A percentile compares a stretch with the other conserved stretches of the same genome.
Evolutionary conservation across 2,888 invertebrate species (phyloP).

Genomic region (Phalangium opilio): DNA sequence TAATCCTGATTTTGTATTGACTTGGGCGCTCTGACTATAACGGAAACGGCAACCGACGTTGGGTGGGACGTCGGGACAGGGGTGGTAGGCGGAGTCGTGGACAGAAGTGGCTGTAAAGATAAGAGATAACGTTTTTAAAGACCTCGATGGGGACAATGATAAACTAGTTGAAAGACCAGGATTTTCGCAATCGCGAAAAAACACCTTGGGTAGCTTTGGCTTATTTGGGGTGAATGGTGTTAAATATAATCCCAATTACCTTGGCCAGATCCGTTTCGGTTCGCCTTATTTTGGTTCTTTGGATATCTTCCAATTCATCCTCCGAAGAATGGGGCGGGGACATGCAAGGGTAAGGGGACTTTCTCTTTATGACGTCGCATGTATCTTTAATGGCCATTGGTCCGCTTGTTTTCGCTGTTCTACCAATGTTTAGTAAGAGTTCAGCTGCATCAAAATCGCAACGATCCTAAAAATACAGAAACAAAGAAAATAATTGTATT

Average conservation of each 20-base stretch:
- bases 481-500: no score
- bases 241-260: neutral
- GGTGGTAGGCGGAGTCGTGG: slow-evolving; percentile 21
- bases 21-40: slow-evolving; percentile 60
- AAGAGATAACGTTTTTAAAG: slow-evolving; percentile 2
- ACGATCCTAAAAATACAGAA: slow-evolving; percentile 3
- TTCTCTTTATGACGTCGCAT: slow-evolving; percentile 3
- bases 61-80: slow-evolving; percentile 26
- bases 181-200: neutral
- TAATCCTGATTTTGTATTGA: neutral
- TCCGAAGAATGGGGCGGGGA: slow-evolving; percentile 69
- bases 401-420: neutral
- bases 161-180: neutral
- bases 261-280: neutral
- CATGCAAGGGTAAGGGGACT: slow-evolving; percentile 30
- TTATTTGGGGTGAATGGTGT: neutral
- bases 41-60: slow-evolving; percentile 39
- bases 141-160: neutral
- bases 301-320: slow-evolving; percentile 45
- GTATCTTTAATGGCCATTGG: slow-evolving; percentile 2
- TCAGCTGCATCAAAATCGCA: slow-evolving; percentile 29
- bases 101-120: slow-evolving; percentile 28
- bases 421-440: neutral
- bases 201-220: no score
- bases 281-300: neutral